These are phyloP conservation scores for Nemoura dubitans DNA, from an alignment of 2,888 invertebrate genomes.

Conservation along the genomic window DNA sequence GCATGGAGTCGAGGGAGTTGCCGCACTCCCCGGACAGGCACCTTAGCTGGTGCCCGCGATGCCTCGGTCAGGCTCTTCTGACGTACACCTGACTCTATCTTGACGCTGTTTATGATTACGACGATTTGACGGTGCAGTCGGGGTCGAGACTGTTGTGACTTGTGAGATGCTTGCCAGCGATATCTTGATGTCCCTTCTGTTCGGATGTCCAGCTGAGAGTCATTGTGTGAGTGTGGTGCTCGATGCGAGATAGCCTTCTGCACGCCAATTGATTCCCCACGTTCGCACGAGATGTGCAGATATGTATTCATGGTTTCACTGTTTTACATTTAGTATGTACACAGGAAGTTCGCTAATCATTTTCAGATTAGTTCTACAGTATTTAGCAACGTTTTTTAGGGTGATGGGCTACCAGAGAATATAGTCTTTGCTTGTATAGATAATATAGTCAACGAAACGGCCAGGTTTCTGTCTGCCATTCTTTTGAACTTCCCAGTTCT, in stretches of 20 bases:
- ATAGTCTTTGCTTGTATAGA: too few species aligned
- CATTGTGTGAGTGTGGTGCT: neutral
- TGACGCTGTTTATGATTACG: constrained; percentile 8
- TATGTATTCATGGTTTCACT: neutral
- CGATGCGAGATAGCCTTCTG: neutral
- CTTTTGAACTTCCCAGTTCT: neutral
- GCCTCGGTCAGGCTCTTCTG: neutral
- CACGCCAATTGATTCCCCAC: neutral
- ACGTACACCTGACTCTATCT: neutral
- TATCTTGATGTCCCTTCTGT: constrained; percentile 12
- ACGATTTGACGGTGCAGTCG: neutral
- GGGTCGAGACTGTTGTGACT: neutral
- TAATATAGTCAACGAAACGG: too few species aligned
- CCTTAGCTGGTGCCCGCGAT: neutral
- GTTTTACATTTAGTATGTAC: too few species aligned
- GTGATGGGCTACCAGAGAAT: too few species aligned
- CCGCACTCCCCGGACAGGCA: neutral
- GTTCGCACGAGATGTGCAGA: neutral
- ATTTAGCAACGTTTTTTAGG: neutral
- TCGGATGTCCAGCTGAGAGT: neutral
- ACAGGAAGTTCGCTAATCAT: neutral
- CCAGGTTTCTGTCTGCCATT: neutral
- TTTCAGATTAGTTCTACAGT: neutral
- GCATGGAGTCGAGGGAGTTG: neutral
- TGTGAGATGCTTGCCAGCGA: neutral